Conservation (phyloP, 1,140 invertebrate genomes). For the Octopus bimaculoides region DNA sequence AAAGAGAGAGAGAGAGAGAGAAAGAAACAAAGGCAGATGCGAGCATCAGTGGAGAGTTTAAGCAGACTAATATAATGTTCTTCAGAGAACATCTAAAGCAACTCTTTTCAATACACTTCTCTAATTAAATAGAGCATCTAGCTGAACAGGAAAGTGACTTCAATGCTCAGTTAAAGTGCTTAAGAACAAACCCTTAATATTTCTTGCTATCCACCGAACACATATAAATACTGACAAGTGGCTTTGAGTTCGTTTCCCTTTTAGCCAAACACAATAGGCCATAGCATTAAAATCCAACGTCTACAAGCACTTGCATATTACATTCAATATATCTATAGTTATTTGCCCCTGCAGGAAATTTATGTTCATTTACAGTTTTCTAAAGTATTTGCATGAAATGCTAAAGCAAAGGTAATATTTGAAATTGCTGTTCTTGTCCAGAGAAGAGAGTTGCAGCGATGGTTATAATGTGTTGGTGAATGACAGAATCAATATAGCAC, state of each 20-base stretch:
- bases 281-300: conserved; percentile 8
- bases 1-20: background rate
- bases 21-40: background rate
- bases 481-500: too few relatives aligned
- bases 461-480: too few relatives aligned
- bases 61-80: background rate
- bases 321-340: conserved; percentile 8
- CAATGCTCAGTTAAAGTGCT: background rate
- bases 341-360: background rate
- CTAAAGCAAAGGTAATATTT: background rate
- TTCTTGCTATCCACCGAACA: background rate
- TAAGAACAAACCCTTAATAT: conserved; percentile 5
- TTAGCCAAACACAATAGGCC: background rate
- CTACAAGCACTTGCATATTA: conserved; percentile 4
- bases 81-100: background rate
- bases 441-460: too few relatives aligned
- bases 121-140: background rate
- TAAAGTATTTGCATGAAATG: background rate
- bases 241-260: background rate
- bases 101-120: background rate
- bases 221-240: background rate
- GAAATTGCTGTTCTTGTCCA: background rate
- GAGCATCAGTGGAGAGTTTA: background rate
- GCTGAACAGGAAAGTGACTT: background rate
- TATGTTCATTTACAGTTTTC: conserved; percentile 9